Percentiles rank a stretch among this genome's conserved stretches.
phyloP scores from a whole-genome alignment of 2,888 invertebrate species.

The Lordiphosa fenestrarum region DNA sequence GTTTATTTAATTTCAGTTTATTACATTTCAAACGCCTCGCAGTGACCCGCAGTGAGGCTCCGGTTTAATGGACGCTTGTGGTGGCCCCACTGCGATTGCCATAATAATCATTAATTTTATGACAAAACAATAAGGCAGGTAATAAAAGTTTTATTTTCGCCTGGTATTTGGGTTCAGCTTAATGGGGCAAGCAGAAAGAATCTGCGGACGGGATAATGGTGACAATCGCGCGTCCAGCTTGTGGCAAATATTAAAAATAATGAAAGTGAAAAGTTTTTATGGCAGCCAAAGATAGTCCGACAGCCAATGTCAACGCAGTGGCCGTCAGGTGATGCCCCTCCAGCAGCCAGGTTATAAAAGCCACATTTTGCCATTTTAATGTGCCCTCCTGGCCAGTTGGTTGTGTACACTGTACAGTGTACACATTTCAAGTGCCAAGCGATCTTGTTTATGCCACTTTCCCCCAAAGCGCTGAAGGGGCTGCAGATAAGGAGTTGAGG shows the following conservation, averaged over 20 bases:
- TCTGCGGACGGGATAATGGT: constrained; percentile 8
- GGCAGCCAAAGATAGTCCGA: constrained; percentile 16
- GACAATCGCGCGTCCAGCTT: constrained; percentile 26
- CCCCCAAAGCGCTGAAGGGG: constrained; percentile 31
- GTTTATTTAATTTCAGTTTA: constrained; percentile 41
- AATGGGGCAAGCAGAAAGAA: constrained; percentile 39
- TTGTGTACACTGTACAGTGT: constrained; percentile 18
- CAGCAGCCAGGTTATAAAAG: constrained; percentile 46
- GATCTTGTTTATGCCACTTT: constrained; percentile 67
- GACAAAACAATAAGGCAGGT: constrained; percentile 74
- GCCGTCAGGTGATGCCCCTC: background rate
- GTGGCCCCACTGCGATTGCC: constrained; percentile 53
- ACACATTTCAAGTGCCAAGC: constrained; percentile 60
- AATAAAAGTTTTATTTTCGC: constrained; percentile 70
- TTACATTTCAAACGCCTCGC: constrained; percentile 47
- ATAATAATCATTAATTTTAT: constrained; percentile 75
- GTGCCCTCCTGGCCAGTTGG: constrained; percentile 35
- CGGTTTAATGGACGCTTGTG: constrained; percentile 63
- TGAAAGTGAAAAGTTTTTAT: constrained; percentile 69
- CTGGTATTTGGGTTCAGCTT: constrained; percentile 23
- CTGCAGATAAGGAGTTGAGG: constrained; percentile 24
- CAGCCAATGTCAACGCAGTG: constrained; percentile 1
- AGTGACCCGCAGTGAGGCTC: constrained; percentile 30
- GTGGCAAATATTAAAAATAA: constrained; percentile 62
- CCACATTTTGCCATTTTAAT: constrained; percentile 69